Evolutionary conservation across 30 jellyfish, hydroid and myxozoan species (phyloP).

Genomic region (Turritopsis rubra): DNA sequence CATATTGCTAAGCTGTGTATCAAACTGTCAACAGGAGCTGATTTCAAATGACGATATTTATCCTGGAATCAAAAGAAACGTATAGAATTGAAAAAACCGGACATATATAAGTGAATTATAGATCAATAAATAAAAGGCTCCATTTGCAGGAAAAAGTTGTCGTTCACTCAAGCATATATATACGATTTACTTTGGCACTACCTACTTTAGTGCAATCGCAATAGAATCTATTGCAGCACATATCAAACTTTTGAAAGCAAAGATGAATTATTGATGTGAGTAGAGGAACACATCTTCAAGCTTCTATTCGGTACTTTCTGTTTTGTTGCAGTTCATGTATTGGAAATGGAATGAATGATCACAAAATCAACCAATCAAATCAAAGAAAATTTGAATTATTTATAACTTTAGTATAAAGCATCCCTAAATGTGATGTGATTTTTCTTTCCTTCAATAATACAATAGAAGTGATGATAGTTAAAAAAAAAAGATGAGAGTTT

Average conservation of each 20-base stretch:
- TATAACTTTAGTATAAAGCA: neutral
- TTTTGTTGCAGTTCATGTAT: neutral
- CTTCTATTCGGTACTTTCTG: neutral
- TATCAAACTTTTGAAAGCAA: neutral
- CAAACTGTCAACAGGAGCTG: constrained; percentile 86
- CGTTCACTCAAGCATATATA: neutral
- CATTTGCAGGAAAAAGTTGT: neutral
- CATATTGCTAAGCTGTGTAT: constrained; percentile 54
- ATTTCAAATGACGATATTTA: constrained; percentile 55
- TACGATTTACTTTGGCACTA: neutral
- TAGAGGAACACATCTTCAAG: no score
- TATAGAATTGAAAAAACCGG: neutral
- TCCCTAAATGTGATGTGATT: neutral
- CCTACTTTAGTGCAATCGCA: neutral
- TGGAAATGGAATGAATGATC: neutral
- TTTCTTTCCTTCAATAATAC: neutral
- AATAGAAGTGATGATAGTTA: no score
- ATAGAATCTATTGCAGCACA: neutral
- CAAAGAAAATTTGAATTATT: neutral
- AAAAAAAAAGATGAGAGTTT: neutral
- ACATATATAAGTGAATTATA: neutral
- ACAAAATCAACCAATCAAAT: neutral
- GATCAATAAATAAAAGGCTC: neutral
- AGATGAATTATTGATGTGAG: neutral
- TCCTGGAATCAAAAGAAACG: constrained; percentile 43